phyloP scores from a whole-genome alignment of 2,113 vertebrate species.

The Ascaphus truei region DNA sequence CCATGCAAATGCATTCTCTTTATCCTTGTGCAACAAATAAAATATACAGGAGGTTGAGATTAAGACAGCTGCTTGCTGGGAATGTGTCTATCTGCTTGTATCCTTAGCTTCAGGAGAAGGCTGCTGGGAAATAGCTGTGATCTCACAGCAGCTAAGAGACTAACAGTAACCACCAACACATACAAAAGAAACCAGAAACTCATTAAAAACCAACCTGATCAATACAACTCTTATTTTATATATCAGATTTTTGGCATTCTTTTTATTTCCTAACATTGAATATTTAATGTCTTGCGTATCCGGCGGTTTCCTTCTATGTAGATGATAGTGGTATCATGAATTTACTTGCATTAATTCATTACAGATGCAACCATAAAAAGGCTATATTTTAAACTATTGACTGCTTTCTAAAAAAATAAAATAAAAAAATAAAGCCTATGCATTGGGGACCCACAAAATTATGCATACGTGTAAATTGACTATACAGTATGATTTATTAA shows the following conservation, averaged over 20 bases:
- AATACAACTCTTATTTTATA: not conserved
- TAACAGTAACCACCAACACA: constrained; percentile 22
- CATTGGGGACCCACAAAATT: not conserved
- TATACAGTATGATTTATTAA: not conserved
- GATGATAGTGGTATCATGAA: not conserved
- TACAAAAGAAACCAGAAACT: constrained; percentile 17
- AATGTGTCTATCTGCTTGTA: constrained; percentile 37
- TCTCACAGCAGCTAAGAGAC: constrained; percentile 35
- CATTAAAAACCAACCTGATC: constrained; percentile 37
- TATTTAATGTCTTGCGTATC: not conserved
- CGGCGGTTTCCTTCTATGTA: not conserved
- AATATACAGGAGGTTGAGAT: constrained; percentile 35
- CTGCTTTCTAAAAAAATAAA: not conserved
- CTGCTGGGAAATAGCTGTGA: constrained; percentile 47
- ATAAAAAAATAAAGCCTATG: no score
- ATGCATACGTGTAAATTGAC: not conserved
- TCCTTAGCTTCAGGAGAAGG: constrained; percentile 36
- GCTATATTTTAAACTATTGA: not conserved
- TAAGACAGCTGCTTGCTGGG: constrained; percentile 37
- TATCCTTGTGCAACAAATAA: constrained; percentile 50
- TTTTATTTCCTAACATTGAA: constrained; percentile 20
- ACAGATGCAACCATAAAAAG: not conserved
- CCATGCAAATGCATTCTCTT: constrained; percentile 48
- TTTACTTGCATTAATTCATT: not conserved
- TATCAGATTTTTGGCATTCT: not conserved